Evolutionary conservation across 1,140 invertebrate genomes (phyloP).

Genomic region (roundworm (Caenorhabditis elegans)): DNA sequence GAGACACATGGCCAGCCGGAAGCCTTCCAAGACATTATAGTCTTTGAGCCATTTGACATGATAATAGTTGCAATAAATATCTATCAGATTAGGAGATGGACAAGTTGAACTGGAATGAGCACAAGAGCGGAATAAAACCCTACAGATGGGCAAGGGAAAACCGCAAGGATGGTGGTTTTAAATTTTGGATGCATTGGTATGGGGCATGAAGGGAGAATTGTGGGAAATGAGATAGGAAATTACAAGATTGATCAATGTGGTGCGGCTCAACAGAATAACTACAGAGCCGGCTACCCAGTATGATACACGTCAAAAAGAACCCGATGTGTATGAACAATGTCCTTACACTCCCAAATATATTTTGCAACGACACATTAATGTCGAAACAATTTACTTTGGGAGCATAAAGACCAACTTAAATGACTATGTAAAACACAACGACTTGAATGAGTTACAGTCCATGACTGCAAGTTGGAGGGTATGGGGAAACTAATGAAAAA

Average conservation of each 20-base stretch:
- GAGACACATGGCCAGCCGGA: conserved; percentile 31
- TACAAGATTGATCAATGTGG: conserved; percentile 19
- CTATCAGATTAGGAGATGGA: background rate
- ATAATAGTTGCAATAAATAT: conserved; percentile 23
- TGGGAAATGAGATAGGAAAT: background rate
- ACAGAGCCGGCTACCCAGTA: background rate
- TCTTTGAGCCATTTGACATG: background rate
- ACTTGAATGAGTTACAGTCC: background rate
- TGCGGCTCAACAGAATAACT: background rate
- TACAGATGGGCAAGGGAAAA: conserved; percentile 29
- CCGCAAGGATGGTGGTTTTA: background rate
- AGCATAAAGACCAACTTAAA: background rate
- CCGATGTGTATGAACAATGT: background rate
- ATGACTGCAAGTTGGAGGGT: background rate
- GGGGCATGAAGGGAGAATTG: background rate
- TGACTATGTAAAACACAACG: conserved; percentile 32
- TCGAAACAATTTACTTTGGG: background rate
- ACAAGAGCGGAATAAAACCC: conserved; percentile 15
- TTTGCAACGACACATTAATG: background rate
- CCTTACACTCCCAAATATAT: background rate
- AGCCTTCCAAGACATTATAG: conserved; percentile 2
- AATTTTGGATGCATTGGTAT: background rate
- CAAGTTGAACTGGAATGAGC: conserved; percentile 6
- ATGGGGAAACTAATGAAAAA: background rate
- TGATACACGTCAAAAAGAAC: background rate